Base-by-base conservation (phyloP, 2,888 invertebrate genomes). In the Acleris literana region DNA sequence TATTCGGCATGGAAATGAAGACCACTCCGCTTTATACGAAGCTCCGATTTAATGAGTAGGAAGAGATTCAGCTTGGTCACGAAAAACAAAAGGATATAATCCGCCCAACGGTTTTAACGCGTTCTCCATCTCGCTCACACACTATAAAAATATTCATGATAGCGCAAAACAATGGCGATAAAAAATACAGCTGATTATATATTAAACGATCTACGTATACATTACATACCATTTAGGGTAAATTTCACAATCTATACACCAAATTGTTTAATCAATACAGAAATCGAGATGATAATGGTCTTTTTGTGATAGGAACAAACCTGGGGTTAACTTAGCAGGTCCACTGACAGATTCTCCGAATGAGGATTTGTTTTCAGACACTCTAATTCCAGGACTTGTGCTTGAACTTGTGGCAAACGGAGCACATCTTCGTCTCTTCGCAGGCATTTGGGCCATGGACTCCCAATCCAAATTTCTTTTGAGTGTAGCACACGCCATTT, bases 401-500 rank as follows among this genome's bases (percentile, higher is more conserved):
- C 89, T 90, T 25, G 91, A 84, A 71, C 87, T 87, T 73, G 95
- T 94, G 80, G 97, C 96, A 93, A 97, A 96, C 68, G 97, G 97
- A 81, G 96, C 95, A 93, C 98, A 98, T 93, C 98, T 95, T 89
- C 98, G 95, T 84, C 98, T 94, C 92, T 98, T 98, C 39, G 96
- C 95, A 68, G 98, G 97, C 81, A 97, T 93, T 83, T 96, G 96
- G 85, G 96, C 96, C 90, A 98, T 95, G 73, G 98, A 96, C 93
- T 99, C 99, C 95, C 98, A 98, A 89, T 99, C 99, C 84, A 98
- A 94, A 86, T 96, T 96, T 90, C 99, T 95, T 94, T 99, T 99
- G 75, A 99, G 94, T 83, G 99, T 99, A 93, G 98, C 98, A 94
- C 99, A 99, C 94, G 99, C 99, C 99, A 99, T 99, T 94, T 94